Base-by-base conservation (phyloP, 2,113 vertebrate genomes). In the Gadus macrocephalus region DNA sequence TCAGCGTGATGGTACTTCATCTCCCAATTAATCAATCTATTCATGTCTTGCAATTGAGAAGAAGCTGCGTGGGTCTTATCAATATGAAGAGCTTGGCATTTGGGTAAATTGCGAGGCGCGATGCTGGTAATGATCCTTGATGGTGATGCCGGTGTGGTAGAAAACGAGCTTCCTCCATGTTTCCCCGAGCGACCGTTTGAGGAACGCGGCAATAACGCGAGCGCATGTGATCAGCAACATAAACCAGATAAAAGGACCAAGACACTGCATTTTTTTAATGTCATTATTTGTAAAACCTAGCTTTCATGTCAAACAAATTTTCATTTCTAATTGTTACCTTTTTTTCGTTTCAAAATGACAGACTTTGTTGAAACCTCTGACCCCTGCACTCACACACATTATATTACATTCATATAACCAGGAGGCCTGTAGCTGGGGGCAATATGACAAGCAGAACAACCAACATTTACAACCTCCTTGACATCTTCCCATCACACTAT, bases 241-340 rank as follows among this genome's bases (percentile, higher is more conserved):
- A 64, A 83, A 56, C 55, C 75, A 74, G 66, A 64, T 68, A 68
- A 83, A 2, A 49, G 12, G 42, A 49, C 42, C 42, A 49, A 14
- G 42, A 81, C 81, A 88, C 80, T 83, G 61, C 81, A 83, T 92
- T 80, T 71, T 49, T 86, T 87, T 87, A 88, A 86, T 88, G 81
- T 75, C 83, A 82, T 82, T 86, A 86, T 85, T 92, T 91, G 89
- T 11, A 91, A 92, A 93, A 92, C 92, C 92, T 92, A 95, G 94
- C 93, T 94, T 93, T 92, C 85, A 82, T 92, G 92, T 94, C 89
- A 93, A 92, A 92, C 86, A 92, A 92, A 92, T 91, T 91, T 92
- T 92, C 93, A 91, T 93, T 92, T 91, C 90, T 91, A 49, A 49
- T 49, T 12, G 11, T 49, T 49, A 7, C 11, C 2, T 9, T 49